phyloP scores from a whole-genome alignment of 2,888 invertebrate species.

The Pollenia labialis region DNA sequence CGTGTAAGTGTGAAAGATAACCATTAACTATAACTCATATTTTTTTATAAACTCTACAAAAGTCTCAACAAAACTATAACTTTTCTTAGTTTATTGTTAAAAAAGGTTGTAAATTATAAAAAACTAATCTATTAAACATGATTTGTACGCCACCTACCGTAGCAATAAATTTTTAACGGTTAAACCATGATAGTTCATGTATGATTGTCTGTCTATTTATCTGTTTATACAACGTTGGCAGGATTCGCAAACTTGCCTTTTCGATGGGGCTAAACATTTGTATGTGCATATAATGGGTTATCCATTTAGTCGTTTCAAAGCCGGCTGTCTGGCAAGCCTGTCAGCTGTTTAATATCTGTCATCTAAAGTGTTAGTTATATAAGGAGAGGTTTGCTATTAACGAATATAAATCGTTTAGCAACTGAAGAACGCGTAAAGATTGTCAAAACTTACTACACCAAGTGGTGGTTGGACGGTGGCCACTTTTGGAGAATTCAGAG shows the following conservation, averaged over 20 bases:
- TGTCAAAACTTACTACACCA: too few relatives aligned
- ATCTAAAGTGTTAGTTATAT: too few relatives aligned
- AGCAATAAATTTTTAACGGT: conserved; percentile 31
- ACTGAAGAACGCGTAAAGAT: too few relatives aligned
- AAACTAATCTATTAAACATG: conserved; percentile 42
- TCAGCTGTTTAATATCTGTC: too few relatives aligned
- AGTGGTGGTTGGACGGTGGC: too few relatives aligned
- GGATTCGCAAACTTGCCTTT: neutral
- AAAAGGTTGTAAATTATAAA: neutral
- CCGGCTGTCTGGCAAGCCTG: too few relatives aligned
- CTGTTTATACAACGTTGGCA: neutral
- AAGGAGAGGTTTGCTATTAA: too few relatives aligned
- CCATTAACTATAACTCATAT: neutral
- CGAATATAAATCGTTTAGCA: too few relatives aligned
- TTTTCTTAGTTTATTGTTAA: neutral
- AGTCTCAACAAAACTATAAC: neutral
- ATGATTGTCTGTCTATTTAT: neutral
- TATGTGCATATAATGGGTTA: too few relatives aligned
- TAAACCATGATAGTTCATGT: neutral
- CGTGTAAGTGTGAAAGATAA: neutral
- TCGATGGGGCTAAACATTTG: too few relatives aligned
- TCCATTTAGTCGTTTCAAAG: too few relatives aligned
- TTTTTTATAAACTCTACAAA: neutral
- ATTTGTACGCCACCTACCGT: conserved; percentile 62
- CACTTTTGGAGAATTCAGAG: too few relatives aligned